A percentile compares a stretch with the other conserved stretches of the same genome.
Conservation (phyloP, 2,888 invertebrate genomes). For the Ditula angustiorana region DNA sequence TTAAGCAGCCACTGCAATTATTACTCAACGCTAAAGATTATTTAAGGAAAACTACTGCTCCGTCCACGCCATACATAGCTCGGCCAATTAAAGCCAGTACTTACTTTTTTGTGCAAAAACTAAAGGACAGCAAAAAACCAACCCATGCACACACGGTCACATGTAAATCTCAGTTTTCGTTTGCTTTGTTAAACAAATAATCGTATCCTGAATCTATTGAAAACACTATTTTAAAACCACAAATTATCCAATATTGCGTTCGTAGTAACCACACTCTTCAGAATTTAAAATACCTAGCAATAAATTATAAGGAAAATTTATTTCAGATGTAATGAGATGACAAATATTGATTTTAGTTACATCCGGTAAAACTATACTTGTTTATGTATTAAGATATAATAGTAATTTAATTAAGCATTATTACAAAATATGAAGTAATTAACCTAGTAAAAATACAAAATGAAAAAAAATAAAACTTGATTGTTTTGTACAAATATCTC, state of each 20-base stretch:
- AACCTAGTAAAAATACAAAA: too few relatives aligned
- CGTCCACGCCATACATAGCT: too few relatives aligned
- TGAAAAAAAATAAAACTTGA: too few relatives aligned
- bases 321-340: not conserved
- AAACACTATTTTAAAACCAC: too few relatives aligned
- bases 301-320: not conserved
- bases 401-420: too few relatives aligned
- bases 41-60: conserved; percentile 32
- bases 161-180: not conserved
- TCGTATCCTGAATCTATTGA: not conserved
- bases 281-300: not conserved
- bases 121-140: not conserved
- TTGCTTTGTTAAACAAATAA: not conserved
- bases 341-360: not conserved
- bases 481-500: too few relatives aligned
- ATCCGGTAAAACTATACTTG: too few relatives aligned
- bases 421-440: too few relatives aligned
- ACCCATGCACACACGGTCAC: not conserved
- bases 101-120: conserved; percentile 1
- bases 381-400: not conserved
- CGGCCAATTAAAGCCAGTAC: not conserved
- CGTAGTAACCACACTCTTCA: not conserved
- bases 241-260: too few relatives aligned
- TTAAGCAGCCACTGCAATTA: not conserved
- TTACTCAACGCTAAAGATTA: not conserved